Conservation (phyloP, 1,140 invertebrate genomes). For the Bursaphelenchus mucronatus region DNA sequence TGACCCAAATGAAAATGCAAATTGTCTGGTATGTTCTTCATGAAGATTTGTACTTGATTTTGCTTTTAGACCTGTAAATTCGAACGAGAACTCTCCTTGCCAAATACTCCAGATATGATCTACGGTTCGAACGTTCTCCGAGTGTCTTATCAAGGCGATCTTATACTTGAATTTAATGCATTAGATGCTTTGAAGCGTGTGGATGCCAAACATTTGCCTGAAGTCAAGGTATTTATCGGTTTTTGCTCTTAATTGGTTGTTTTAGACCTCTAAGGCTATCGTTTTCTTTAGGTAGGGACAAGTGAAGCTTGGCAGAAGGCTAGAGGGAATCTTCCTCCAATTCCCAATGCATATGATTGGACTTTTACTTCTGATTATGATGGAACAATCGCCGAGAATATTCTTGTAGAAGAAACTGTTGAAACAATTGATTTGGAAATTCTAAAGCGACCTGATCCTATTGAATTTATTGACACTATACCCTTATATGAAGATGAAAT, state of each 20-base stretch:
- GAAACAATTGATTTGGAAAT: slow-evolving; percentile 83
- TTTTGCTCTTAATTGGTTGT: slow-evolving; percentile 1
- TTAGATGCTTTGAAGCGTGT: slow-evolving; percentile 35
- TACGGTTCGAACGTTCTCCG: slow-evolving; percentile 30
- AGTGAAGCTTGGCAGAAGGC: slow-evolving; percentile 36
- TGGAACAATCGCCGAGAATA: slow-evolving; percentile 65
- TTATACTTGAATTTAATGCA: slow-evolving; percentile 39
- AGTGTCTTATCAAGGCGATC: slow-evolving; percentile 6
- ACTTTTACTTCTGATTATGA: slow-evolving; percentile 74
- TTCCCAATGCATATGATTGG: slow-evolving; percentile 80
- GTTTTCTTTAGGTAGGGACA: slow-evolving; percentile 30
- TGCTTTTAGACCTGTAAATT: slow-evolving; percentile 33
- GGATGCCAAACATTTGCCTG: slow-evolving; percentile 31
- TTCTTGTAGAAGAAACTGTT: slow-evolving; percentile 65
- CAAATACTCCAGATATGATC: slow-evolving; percentile 40
- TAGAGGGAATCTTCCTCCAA: slow-evolving; percentile 10
- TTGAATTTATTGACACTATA: slow-evolving; percentile 88
- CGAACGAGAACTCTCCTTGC: slow-evolving; percentile 27
- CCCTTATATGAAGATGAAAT: slow-evolving; percentile 95
- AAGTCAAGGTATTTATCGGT: slow-evolving; percentile 31
- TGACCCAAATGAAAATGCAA: slow-evolving; percentile 12
- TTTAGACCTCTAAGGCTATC: slow-evolving; percentile 7
- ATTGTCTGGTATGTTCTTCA: slow-evolving; percentile 22
- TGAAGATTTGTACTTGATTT: background rate
- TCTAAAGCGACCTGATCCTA: slow-evolving; percentile 81